These are phyloP conservation scores for Listronotus oregonensis DNA, from an alignment of 1,140 invertebrate genomes.

Conservation along the genomic window DNA sequence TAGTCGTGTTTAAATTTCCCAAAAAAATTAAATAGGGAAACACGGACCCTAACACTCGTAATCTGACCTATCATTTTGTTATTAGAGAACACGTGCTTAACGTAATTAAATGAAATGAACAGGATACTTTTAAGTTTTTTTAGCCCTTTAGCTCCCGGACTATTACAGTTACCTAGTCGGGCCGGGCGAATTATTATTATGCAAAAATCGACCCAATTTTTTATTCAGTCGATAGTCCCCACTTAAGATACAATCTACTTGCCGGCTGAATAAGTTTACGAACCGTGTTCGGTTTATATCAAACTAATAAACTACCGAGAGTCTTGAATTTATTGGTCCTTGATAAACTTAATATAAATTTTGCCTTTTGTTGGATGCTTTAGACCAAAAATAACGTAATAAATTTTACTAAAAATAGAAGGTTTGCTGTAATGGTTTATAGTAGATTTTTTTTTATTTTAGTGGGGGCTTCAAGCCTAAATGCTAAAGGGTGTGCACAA, in stretches of 20 bases:
- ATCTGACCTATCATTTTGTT: no score
- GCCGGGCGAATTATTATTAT: constrained; percentile 25
- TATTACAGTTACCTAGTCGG: constrained; percentile 1
- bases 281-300: constrained; percentile 31
- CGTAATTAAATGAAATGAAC: no score
- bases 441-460: no score
- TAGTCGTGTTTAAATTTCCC: no score
- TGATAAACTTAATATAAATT: constrained; percentile 18
- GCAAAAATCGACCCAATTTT: constrained; percentile 29
- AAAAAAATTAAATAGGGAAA: no score
- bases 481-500: no score
- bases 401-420: constrained; percentile 10
- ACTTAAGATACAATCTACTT: constrained; percentile 30
- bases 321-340: constrained; percentile 23
- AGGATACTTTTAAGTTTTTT: no score
- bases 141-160: no score
- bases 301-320: constrained; percentile 30
- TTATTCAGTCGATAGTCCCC: constrained; percentile 29
- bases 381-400: constrained; percentile 18
- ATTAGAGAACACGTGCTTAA: no score
- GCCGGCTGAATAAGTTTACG: constrained; percentile 27
- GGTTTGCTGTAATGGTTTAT: no score
- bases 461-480: no score
- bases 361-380: constrained; percentile 20
- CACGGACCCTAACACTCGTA: no score